phyloP scores from a whole-genome alignment of 2,797 vertebrate genomes.

The Delichon dasypus region DNA sequence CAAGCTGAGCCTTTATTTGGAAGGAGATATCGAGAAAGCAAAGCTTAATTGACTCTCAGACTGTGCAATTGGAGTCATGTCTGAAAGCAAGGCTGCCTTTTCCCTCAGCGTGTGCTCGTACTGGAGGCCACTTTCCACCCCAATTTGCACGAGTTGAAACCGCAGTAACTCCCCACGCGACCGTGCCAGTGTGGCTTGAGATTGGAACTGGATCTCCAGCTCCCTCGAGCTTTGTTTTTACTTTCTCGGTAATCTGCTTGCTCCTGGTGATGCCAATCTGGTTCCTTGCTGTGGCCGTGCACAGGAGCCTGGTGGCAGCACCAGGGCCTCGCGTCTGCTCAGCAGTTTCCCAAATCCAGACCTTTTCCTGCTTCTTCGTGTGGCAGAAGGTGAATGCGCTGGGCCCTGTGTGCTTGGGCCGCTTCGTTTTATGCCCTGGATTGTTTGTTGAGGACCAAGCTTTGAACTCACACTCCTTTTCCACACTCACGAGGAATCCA shows the following conservation, averaged over 20 bases:
- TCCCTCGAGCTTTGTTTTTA: background rate
- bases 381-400: background rate
- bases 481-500: background rate
- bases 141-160: constrained; percentile 4
- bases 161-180: background rate
- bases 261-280: background rate
- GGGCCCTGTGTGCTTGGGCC: background rate
- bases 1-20: constrained; percentile 33
- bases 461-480: background rate
- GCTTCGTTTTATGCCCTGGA: background rate
- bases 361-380: background rate
- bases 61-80: background rate
- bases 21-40: constrained; percentile 1
- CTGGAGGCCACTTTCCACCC: constrained; percentile 55
- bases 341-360: background rate
- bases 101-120: background rate
- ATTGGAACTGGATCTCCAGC: background rate
- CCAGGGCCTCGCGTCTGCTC: background rate
- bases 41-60: constrained; percentile 27
- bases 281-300: background rate
- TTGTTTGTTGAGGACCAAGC: background rate
- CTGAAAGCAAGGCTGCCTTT: constrained; percentile 34
- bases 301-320: background rate
- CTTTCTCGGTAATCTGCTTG: background rate
- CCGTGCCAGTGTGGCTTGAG: background rate